Evolutionary conservation across 2,113 vertebrate species (phyloP).

Genomic region (Bagarius yarrelli): DNA sequence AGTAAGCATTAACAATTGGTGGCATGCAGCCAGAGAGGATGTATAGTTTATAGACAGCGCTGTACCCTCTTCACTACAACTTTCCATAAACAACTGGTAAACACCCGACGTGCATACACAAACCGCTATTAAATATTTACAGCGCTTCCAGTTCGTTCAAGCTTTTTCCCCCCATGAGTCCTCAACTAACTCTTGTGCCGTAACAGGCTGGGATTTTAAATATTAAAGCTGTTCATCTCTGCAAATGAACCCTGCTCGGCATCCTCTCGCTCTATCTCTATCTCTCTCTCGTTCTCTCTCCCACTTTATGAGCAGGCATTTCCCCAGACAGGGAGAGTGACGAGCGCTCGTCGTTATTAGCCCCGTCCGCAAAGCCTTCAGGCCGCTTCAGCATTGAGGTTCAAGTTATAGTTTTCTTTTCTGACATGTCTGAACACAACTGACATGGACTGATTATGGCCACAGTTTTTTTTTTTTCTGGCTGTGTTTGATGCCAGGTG

Average conservation of each 20-base stretch:
- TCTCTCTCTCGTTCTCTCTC: not conserved
- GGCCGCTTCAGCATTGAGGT: slow-evolving; percentile 26
- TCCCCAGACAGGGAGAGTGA: slow-evolving; percentile 54
- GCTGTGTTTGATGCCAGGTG: slow-evolving; percentile 24
- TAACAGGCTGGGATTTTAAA: slow-evolving; percentile 64
- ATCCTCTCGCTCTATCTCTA: slow-evolving; percentile 1
- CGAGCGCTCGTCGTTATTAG: slow-evolving; percentile 60
- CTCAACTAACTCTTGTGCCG: slow-evolving; percentile 55
- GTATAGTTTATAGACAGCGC: slow-evolving; percentile 61
- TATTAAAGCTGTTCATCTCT: slow-evolving; percentile 64
- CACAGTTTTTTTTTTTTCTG: not conserved
- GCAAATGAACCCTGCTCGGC: slow-evolving; percentile 53
- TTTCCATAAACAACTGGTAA: slow-evolving; percentile 59
- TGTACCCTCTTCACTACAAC: slow-evolving; percentile 62
- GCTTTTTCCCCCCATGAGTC: slow-evolving; percentile 47
- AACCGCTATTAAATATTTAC: slow-evolving; percentile 69
- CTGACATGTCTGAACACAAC: slow-evolving; percentile 18
- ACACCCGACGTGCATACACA: slow-evolving; percentile 55
- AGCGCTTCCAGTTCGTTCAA: slow-evolving; percentile 56
- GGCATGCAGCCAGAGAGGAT: slow-evolving; percentile 47
- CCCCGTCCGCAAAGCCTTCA: slow-evolving; percentile 32
- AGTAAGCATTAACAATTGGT: not conserved
- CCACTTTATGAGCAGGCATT: slow-evolving; percentile 60
- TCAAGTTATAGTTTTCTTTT: not conserved
- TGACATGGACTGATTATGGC: slow-evolving; percentile 34